Percentiles rank a stretch among this genome's conserved stretches.
Evolutionary conservation across 2,113 vertebrate species (phyloP).

Genomic region (Ramphastos sulfuratus): DNA sequence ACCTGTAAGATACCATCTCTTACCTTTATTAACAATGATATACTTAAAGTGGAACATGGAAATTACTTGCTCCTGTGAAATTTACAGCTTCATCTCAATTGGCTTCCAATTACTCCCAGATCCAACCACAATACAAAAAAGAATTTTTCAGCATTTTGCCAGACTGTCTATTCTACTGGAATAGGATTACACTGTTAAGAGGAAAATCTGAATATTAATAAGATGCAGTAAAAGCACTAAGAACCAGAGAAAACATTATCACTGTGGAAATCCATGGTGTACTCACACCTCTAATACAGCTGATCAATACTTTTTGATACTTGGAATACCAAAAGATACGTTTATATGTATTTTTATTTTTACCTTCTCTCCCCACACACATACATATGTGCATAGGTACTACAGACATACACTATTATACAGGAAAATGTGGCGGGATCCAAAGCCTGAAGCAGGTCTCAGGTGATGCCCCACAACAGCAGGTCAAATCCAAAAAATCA

Average conservation of each 20-base stretch:
- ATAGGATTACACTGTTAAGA: not conserved
- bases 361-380: not conserved
- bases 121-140: not conserved
- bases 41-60: not conserved
- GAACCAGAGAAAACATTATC: not conserved
- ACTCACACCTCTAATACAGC: not conserved
- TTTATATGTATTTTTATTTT: not conserved
- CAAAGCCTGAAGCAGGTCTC: not conserved
- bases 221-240: not conserved
- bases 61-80: not conserved
- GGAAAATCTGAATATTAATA: not conserved
- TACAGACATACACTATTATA: not conserved
- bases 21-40: not conserved
- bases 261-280: not conserved
- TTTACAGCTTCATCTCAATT: not conserved
- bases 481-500: not conserved
- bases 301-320: not conserved
- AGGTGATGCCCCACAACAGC: not conserved
- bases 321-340: not conserved
- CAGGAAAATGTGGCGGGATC: not conserved
- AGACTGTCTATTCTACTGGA: not conserved
- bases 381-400: not conserved
- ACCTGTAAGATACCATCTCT: slow-evolving; percentile 2
- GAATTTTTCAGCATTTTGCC: not conserved
- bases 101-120: not conserved